A percentile compares a stretch with the other conserved stretches of the same genome.
Evolutionary conservation across 2,113 vertebrate species (phyloP).

Genomic region (Tonatia bakeri): DNA sequence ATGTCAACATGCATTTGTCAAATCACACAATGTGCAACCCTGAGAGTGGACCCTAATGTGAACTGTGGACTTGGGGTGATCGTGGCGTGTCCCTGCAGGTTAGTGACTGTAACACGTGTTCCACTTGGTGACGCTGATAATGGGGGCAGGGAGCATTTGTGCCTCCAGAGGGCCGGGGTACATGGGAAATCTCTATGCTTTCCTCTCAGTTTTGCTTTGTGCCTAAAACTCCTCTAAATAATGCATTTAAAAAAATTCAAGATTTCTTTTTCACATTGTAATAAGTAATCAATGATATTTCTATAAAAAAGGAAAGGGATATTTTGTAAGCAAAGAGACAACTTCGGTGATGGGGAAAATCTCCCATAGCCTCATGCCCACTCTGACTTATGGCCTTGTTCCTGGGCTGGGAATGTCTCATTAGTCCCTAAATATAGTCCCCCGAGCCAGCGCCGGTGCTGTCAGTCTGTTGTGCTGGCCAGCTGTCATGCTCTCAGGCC

Average conservation of each 20-base stretch:
- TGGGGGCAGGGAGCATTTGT: too few relatives aligned
- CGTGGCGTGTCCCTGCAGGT: accelerated
- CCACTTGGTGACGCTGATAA: too few relatives aligned
- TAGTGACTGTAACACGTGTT: not conserved
- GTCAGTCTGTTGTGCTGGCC: conserved; percentile 65
- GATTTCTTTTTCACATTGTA: not conserved
- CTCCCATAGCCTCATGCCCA: conserved; percentile 63
- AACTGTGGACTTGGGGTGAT: not conserved
- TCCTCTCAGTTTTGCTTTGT: not conserved
- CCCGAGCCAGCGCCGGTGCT: conserved; percentile 35
- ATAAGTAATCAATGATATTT: not conserved
- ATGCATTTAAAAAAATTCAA: conserved; percentile 14
- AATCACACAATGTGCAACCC: too few relatives aligned
- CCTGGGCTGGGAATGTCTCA: conserved; percentile 53
- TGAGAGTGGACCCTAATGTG: not conserved
- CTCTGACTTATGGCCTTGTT: conserved; percentile 61
- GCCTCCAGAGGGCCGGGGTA: accelerated
- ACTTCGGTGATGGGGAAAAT: conserved; percentile 48
- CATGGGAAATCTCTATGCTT: not conserved
- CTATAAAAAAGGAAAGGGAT: not conserved
- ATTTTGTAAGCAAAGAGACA: not conserved
- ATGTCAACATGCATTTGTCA: too few relatives aligned
- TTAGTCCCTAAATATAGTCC: conserved; percentile 39
- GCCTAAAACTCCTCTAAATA: not conserved
- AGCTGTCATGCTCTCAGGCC: conserved; percentile 71